phyloP scores from a whole-genome alignment of 1,140 invertebrate genomes.

The Achatina immaculata region DNA sequence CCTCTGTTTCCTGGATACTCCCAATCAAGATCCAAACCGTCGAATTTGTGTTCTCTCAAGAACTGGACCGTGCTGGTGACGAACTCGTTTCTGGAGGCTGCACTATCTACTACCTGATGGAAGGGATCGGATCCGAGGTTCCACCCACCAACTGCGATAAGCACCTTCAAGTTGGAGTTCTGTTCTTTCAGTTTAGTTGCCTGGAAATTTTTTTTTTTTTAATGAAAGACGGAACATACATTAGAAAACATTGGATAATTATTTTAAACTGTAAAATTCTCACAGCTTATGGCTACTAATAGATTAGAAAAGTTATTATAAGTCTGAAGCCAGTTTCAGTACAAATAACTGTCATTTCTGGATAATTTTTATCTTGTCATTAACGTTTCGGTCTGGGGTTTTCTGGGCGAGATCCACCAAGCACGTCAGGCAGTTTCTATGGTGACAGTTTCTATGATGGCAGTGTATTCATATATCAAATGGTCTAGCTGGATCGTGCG shows the following conservation, averaged over 20 bases:
- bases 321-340: not conserved
- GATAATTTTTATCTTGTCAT: too few species aligned
- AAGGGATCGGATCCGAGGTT: constrained; percentile 88
- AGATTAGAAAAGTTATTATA: not conserved
- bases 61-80: constrained; percentile 80
- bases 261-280: not conserved
- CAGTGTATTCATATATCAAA: too few species aligned
- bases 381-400: too few species aligned
- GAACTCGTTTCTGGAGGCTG: constrained; percentile 48
- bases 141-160: constrained; percentile 95
- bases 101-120: constrained; percentile 50
- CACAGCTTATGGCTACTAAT: not conserved
- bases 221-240: not conserved
- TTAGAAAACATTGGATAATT: not conserved
- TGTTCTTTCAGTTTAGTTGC: constrained; percentile 85
- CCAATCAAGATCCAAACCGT: constrained; percentile 76
- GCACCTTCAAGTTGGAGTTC: constrained; percentile 91
- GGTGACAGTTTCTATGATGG: too few species aligned
- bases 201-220: not conserved
- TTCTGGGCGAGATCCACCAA: too few species aligned
- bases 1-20: constrained; percentile 92
- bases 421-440: too few species aligned
- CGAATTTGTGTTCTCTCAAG: constrained; percentile 89
- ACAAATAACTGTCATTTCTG: not conserved
- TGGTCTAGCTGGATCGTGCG: too few species aligned